These are phyloP conservation scores for Genyomyrus donnyi DNA, from an alignment of 2,113 vertebrate species.

Conservation along the genomic window DNA sequence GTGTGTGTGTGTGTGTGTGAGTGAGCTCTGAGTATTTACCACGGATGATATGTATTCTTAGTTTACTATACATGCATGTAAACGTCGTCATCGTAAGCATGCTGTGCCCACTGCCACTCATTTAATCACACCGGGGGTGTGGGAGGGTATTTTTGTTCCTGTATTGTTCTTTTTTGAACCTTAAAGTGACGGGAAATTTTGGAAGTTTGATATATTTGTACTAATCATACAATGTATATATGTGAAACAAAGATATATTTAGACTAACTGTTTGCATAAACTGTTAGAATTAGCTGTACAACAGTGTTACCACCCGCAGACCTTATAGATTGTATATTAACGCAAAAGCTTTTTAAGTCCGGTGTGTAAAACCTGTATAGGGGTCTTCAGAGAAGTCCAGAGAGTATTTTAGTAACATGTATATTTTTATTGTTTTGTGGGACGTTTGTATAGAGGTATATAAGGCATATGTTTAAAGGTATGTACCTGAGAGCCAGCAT, in stretches of 20 bases:
- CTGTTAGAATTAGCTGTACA: constrained; percentile 19
- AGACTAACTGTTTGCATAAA: constrained; percentile 9
- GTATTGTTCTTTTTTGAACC: neutral
- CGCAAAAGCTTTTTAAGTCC: constrained; percentile 52
- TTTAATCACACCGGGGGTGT: constrained; percentile 30
- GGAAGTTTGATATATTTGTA: constrained; percentile 14
- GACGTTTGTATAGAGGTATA: constrained; percentile 72
- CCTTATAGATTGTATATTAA: constrained; percentile 70
- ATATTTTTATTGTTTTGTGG: constrained; percentile 75
- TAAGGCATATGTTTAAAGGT: constrained; percentile 49
- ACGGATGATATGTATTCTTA: neutral
- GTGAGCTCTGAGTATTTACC: neutral
- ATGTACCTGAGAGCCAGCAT: constrained; percentile 38
- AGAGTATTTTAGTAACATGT: constrained; percentile 73
- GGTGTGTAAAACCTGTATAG: constrained; percentile 70
- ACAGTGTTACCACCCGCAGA: constrained; percentile 35
- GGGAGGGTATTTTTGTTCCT: constrained; percentile 21
- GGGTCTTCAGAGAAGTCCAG: constrained; percentile 79
- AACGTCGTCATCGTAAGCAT: neutral
- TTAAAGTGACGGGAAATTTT: constrained; percentile 17
- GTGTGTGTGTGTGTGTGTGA: neutral
- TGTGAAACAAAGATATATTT: constrained; percentile 27
- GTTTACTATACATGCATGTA: neutral
- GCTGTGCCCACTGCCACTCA: constrained; percentile 10
- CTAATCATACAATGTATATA: constrained; percentile 24